These are phyloP conservation scores for Spilarctia lutea DNA, from an alignment of 2,888 invertebrate species.

Conservation along the genomic window DNA sequence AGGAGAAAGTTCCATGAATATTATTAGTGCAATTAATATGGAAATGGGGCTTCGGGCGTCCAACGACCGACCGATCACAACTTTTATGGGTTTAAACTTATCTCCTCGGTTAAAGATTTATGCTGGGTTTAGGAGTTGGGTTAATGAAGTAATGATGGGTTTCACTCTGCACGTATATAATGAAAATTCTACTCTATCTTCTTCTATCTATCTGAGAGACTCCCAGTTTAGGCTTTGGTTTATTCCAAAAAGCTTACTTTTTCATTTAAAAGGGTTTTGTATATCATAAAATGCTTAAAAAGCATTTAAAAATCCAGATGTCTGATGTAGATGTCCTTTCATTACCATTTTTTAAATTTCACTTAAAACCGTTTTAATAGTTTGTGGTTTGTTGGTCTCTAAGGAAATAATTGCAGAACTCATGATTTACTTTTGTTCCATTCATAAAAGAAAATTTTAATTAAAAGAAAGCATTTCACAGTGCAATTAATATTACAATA, in stretches of 20 bases:
- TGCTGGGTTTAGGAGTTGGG: slow-evolving; percentile 3
- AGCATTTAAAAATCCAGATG: background rate
- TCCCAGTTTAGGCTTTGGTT: no score
- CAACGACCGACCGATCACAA: slow-evolving; percentile 33
- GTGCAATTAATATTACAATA: slow-evolving; percentile 25
- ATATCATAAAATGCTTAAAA: background rate
- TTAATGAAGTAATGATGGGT: background rate
- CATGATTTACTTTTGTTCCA: slow-evolving; percentile 50
- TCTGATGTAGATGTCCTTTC: background rate
- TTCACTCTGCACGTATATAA: background rate
- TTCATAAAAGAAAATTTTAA: slow-evolving; percentile 51
- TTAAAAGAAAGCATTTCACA: slow-evolving; percentile 45
- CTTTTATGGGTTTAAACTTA: slow-evolving; percentile 42
- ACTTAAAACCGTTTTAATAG: slow-evolving; percentile 47
- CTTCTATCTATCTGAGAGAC: no score
- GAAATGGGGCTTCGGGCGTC: slow-evolving; percentile 33
- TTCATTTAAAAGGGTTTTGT: no score
- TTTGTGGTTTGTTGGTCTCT: slow-evolving; percentile 46
- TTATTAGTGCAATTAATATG: slow-evolving; percentile 49
- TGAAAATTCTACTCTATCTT: no score
- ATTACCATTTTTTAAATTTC: slow-evolving; percentile 28
- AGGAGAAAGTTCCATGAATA: slow-evolving; percentile 36
- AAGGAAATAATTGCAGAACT: slow-evolving; percentile 54
- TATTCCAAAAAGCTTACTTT: no score
- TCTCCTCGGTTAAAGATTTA: slow-evolving; percentile 25